phyloP scores from a whole-genome alignment of 2,888 invertebrate genomes.

The Zaprionus obscuricornis region DNA sequence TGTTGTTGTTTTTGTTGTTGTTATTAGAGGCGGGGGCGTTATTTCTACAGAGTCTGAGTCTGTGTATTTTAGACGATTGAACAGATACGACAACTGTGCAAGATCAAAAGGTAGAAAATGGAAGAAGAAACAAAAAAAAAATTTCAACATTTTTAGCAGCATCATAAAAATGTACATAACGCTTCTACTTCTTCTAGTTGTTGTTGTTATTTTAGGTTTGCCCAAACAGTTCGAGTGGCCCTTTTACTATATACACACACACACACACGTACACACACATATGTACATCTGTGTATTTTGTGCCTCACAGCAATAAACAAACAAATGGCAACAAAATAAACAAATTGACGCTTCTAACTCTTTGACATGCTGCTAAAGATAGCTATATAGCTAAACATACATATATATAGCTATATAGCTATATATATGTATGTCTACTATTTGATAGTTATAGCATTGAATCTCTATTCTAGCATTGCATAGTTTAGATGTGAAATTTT shows the following conservation, averaged over 20 bases:
- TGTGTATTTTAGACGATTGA: too few relatives aligned
- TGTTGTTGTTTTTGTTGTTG: too few relatives aligned
- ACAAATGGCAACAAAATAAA: conserved; percentile 65
- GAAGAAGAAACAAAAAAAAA: conserved; percentile 10
- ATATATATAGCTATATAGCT: conserved; percentile 6
- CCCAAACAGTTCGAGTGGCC: conserved; percentile 49
- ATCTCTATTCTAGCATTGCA: too few relatives aligned
- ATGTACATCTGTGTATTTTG: conserved; percentile 20
- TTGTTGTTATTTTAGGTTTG: conserved; percentile 54
- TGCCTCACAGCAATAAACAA: conserved; percentile 48
- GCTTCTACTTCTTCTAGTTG: conserved; percentile 8
- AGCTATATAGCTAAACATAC: conserved; percentile 11
- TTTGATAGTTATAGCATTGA: too few relatives aligned
- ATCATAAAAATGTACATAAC: conserved; percentile 61
- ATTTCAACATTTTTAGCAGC: conserved; percentile 57
- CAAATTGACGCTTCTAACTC: conserved; percentile 51
- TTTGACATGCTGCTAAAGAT: conserved; percentile 39
- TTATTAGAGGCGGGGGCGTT: conserved; percentile 33
- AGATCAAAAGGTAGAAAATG: conserved; percentile 44
- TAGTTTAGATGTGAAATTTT: too few relatives aligned
- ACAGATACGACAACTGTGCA: conserved; percentile 59
- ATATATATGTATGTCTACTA: too few relatives aligned
- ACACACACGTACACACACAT: conserved; percentile 9
- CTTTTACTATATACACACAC: conserved; percentile 35
- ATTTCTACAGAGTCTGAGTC: too few relatives aligned